phyloP scores from a whole-genome alignment of 2,797 vertebrate species.

The Falco berigora region DNA sequence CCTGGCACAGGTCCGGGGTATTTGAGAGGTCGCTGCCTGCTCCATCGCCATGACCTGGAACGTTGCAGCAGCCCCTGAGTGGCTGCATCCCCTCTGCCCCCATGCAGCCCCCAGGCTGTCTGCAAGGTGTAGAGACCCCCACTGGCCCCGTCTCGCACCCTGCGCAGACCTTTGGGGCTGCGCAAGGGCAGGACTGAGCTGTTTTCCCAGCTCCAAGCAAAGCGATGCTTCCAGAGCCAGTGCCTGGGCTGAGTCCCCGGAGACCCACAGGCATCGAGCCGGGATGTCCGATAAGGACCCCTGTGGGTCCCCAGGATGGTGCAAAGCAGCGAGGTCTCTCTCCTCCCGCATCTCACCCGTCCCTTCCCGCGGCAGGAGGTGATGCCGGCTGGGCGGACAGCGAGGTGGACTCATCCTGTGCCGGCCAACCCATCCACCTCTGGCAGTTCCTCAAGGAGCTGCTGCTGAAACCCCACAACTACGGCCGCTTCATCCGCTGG shows the following conservation, averaged over 20 bases:
- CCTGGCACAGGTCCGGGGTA: rapidly evolving
- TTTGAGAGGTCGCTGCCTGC: neutral
- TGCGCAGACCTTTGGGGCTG: rapidly evolving
- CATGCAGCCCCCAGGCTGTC: neutral
- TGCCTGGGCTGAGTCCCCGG: neutral
- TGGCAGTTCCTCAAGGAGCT: slow-evolving; percentile 98
- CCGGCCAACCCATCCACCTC: slow-evolving; percentile 94
- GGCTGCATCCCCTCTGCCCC: rapidly evolving
- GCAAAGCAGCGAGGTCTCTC: neutral
- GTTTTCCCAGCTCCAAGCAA: neutral
- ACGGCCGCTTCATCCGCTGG: slow-evolving; percentile 97
- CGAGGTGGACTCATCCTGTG: slow-evolving; percentile 91
- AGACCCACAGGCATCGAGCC: rapidly evolving
- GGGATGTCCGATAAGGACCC: rapidly evolving
- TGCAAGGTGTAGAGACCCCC: neutral
- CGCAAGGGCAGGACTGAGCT: rapidly evolving
- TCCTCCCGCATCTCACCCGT: neutral
- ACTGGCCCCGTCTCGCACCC: rapidly evolving
- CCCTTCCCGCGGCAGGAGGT: slow-evolving; percentile 20
- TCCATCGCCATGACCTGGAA: neutral
- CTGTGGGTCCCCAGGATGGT: rapidly evolving
- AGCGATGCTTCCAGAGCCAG: rapidly evolving
- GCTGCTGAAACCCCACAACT: slow-evolving; percentile 92
- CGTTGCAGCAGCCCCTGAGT: rapidly evolving
- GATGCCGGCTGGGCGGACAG: slow-evolving; percentile 82